phyloP scores from a whole-genome alignment of 2,888 invertebrate genomes.

The Drosophila bunnanda region DNA sequence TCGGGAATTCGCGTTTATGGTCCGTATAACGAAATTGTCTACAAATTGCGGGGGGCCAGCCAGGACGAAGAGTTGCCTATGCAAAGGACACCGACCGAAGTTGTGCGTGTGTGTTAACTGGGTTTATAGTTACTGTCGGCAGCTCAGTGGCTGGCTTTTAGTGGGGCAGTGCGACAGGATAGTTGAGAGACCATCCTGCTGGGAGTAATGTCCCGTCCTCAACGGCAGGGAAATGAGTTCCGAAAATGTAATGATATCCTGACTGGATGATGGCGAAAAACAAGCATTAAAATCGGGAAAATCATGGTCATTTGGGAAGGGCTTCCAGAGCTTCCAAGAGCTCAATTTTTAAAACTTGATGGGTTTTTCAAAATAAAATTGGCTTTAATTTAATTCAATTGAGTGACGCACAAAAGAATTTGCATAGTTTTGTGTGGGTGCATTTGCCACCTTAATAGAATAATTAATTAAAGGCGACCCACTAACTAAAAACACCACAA shows the following conservation, averaged over 20 bases:
- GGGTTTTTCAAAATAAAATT: neutral
- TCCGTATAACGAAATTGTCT: constrained; percentile 56
- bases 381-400: neutral
- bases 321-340: no score
- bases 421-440: neutral
- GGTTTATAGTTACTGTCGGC: constrained; percentile 42
- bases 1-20: constrained; percentile 56
- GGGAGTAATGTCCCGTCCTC: constrained; percentile 1
- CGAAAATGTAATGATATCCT: constrained; percentile 8
- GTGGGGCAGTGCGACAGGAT: constrained; percentile 21
- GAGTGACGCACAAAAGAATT: no score
- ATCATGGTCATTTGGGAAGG: neutral
- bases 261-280: neutral
- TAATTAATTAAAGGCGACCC: neutral
- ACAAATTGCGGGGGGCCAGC: constrained; percentile 42
- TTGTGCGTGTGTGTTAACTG: constrained; percentile 33
- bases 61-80: constrained; percentile 29
- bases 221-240: neutral
- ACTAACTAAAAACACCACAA: neutral
- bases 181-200: neutral
- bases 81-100: constrained; percentile 35
- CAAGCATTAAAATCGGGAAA: neutral
- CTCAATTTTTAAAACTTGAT: neutral
- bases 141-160: constrained; percentile 39
- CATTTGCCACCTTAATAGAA: neutral